Conservation (phyloP, 2,797 vertebrate species). For the Simalia tracyae region DNA sequence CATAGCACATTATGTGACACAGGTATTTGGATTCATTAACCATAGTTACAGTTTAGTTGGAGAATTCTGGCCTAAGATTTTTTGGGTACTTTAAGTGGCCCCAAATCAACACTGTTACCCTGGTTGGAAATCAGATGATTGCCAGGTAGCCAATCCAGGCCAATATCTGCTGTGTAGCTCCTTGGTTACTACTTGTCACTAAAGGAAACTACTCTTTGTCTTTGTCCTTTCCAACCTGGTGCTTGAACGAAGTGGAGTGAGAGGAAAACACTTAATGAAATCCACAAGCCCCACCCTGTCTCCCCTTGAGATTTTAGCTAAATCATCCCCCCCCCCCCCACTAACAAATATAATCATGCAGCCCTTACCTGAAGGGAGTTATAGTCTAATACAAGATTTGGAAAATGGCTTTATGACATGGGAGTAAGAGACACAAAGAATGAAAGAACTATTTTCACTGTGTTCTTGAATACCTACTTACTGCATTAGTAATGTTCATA, state of each 20-base stretch:
- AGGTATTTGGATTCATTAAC: neutral
- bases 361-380: neutral
- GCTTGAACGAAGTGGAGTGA: neutral
- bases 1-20: neutral
- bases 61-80: neutral
- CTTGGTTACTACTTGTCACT: neutral
- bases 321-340: neutral
- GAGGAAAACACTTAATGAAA: neutral
- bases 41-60: neutral
- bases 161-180: neutral
- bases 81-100: no score
- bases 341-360: neutral
- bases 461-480: neutral
- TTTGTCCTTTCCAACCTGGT: neutral
- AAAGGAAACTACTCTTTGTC: neutral
- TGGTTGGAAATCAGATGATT: neutral
- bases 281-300: neutral
- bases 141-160: neutral
- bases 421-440: constrained; percentile 8
- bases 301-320: neutral
- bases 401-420: neutral
- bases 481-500: neutral
- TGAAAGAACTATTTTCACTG: neutral
- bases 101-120: neutral
- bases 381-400: neutral